Conservation (phyloP, 2,797 vertebrate species). For the Pseudocheirus occidentalis region DNA sequence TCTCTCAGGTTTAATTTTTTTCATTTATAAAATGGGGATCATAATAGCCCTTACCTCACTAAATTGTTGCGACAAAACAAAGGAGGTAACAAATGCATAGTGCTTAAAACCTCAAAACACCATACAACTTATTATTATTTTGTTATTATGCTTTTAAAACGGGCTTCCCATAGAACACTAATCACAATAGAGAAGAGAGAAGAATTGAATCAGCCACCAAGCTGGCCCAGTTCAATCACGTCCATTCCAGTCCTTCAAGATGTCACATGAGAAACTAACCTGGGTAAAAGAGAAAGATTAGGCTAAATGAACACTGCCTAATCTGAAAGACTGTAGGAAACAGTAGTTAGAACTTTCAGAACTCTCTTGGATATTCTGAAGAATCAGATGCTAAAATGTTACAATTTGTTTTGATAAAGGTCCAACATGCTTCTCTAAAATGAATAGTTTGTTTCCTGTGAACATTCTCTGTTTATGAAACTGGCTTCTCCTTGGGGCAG, state of each 20-base stretch:
- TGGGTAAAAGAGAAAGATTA: conserved; percentile 18
- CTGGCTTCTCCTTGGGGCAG: background rate
- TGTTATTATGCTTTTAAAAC: conserved; percentile 17
- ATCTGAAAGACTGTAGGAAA: conserved; percentile 41
- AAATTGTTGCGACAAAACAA: background rate
- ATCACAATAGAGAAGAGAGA: background rate
- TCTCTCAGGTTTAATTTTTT: background rate
- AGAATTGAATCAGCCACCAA: conserved; percentile 54
- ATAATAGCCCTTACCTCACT: background rate
- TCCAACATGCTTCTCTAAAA: conserved; percentile 56
- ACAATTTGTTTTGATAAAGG: conserved; percentile 63
- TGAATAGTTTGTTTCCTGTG: conserved; percentile 31
- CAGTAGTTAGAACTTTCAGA: conserved; percentile 44
- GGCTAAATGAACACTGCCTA: conserved; percentile 35
- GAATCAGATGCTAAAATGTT: conserved; percentile 57
- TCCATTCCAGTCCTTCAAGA: background rate
- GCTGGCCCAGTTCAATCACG: background rate
- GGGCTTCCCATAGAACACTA: background rate
- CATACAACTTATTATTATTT: background rate
- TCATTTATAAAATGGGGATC: background rate
- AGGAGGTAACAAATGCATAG: background rate
- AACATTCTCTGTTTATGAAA: conserved; percentile 43
- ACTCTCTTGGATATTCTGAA: conserved; percentile 27
- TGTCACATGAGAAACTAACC: background rate
- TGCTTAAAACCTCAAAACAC: background rate